Evolutionary conservation across 2,888 invertebrate genomes (phyloP).

Genomic region (Drosophila flavopinicola): DNA sequence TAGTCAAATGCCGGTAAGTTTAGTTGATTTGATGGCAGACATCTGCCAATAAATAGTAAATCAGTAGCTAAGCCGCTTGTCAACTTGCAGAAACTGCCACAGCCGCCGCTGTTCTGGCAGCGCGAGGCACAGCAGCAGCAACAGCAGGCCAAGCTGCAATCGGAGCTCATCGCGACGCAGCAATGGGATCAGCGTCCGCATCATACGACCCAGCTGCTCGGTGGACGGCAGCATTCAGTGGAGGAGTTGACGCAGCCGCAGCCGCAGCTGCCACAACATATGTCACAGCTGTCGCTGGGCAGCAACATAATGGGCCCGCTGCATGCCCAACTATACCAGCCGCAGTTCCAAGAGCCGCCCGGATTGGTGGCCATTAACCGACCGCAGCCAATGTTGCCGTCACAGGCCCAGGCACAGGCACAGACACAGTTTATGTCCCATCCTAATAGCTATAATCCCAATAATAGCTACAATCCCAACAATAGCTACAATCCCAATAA

Average conservation of each 20-base stretch:
- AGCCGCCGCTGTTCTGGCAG: constrained; percentile 74
- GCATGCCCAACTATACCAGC: no score
- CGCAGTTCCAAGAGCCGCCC: not conserved
- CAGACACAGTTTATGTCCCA: constrained; percentile 1
- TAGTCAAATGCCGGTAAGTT: constrained; percentile 53
- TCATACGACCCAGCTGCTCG: no score
- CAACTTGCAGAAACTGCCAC: constrained; percentile 60
- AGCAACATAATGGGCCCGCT: not conserved
- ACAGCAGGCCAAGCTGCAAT: constrained; percentile 22
- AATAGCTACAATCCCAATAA: not conserved
- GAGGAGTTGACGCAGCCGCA: not conserved
- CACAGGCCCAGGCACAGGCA: not conserved
- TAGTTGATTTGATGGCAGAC: not conserved
- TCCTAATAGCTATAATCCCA: constrained; percentile 1
- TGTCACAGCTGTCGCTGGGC: not conserved
- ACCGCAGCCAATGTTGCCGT: not conserved
- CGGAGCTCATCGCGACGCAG: constrained; percentile 16
- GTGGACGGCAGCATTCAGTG: no score
- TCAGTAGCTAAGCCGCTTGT: not conserved
- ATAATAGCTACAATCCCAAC: constrained; percentile 2
- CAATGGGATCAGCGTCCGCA: constrained; percentile 27
- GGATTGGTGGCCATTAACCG: not conserved
- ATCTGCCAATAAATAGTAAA: no score
- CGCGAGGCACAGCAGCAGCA: constrained; percentile 42
- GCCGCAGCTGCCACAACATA: not conserved